Base-by-base conservation (phyloP, 1,140 invertebrate species). In the Panulirus ornatus region DNA sequence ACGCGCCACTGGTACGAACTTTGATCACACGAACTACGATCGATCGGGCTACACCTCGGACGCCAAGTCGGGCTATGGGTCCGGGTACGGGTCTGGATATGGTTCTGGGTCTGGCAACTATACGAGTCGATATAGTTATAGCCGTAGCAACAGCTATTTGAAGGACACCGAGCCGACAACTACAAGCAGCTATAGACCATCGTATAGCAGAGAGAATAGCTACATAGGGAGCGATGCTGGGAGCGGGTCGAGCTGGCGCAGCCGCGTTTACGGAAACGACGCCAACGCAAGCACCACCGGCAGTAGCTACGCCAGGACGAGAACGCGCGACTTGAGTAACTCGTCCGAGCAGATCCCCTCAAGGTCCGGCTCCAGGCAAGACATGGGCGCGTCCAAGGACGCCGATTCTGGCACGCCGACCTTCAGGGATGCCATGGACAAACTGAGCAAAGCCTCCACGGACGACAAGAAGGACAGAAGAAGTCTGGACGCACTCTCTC, bases 171-270 rank as follows among this genome's bases (percentile, higher is more conserved):
- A 91, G n/a, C 58, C 70, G 30, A 70, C 27, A 30, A 58, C 19
- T 36, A 83, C 54, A 30, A 11, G 36, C 19, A 73, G 27, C 54
- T 91, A 88, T 44, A 91, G 70, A 66, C 92, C 92, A 9, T 30
- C 75, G 22, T 92, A 92, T 30, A 89, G 85, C 70, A 79, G 92
- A 22, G 88, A 92, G 51, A 92, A 92, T 73, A 92, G 92, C 85
- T 89, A 79, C 66, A 44, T 84, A 27, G 89, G 90, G 30, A 92
- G 91, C 44, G 91, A 92, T 47, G 85, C 88, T 16, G 87, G 87
- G 16, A 82, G 81, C 38, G 84, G 84, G 5, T 76, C 84, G 0
- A 75, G 85, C 11, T 91, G 91, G 89, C 22, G 91, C 36, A 91
- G 79, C 40, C 78, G 89, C 30, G 90, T 91, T 27, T 88, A 92